phyloP scores from a whole-genome alignment of 2,113 vertebrate species.

The Zeus faber region DNA sequence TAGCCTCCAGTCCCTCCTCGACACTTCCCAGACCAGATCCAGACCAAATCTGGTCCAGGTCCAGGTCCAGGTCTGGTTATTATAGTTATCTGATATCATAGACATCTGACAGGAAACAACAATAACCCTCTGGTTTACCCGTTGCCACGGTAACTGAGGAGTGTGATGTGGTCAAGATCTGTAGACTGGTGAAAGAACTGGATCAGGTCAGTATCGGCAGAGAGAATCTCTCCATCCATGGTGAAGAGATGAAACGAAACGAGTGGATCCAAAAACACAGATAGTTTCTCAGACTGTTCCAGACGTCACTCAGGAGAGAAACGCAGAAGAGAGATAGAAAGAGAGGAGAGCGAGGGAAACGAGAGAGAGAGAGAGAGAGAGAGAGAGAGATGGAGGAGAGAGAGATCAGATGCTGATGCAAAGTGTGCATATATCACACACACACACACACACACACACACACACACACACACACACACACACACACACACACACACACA shows the following conservation, averaged over 20 bases:
- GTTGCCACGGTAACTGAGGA: conserved; percentile 69
- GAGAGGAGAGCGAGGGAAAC: background rate
- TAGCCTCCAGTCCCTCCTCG: too few species aligned
- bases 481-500: conserved; percentile 3
- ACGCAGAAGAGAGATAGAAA: background rate
- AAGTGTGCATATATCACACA: background rate
- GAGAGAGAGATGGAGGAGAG: background rate
- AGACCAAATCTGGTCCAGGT: background rate
- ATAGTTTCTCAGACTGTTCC: too few species aligned
- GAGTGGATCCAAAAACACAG: too few species aligned
- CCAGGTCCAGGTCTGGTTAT: background rate
- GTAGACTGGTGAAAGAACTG: too few species aligned
- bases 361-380: background rate
- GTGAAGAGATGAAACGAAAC: background rate
- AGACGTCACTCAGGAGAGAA: background rate
- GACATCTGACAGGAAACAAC: background rate
- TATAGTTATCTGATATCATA: background rate
- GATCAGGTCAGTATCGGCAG: too few species aligned
- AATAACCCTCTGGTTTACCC: conserved; percentile 25
- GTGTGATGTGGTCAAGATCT: too few species aligned
- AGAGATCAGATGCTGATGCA: background rate
- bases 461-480: background rate
- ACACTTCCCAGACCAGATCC: background rate
- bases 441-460: background rate
- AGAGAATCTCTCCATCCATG: background rate